Evolutionary conservation across 2,797 vertebrate species (phyloP).

Genomic region (Phoeniculus purpureus): DNA sequence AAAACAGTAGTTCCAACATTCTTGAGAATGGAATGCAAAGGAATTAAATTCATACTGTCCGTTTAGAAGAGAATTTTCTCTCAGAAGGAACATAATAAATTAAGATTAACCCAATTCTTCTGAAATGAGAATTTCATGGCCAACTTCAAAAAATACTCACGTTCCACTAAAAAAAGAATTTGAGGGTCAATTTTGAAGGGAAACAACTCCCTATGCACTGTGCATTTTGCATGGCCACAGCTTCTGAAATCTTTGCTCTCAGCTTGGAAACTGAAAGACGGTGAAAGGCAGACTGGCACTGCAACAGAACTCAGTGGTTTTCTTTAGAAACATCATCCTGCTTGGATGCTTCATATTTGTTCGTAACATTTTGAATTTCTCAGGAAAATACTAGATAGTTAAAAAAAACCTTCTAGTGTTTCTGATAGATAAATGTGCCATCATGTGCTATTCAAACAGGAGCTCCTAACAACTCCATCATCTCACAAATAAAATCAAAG

Average conservation of each 20-base stretch:
- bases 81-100: slow-evolving; percentile 18
- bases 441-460: not conserved
- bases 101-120: slow-evolving; percentile 36
- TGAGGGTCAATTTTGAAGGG: not conserved
- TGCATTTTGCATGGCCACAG: not conserved
- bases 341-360: not conserved
- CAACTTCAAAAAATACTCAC: slow-evolving; percentile 16
- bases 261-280: not conserved
- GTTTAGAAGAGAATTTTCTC: slow-evolving; percentile 29
- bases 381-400: not conserved
- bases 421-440: not conserved
- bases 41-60: slow-evolving; percentile 46
- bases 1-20: not conserved
- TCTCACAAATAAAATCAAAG: not conserved
- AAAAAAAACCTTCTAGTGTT: not conserved
- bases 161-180: not conserved
- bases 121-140: not conserved
- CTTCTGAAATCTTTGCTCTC: not conserved
- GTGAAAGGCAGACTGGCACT: not conserved
- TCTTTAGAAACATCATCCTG: not conserved
- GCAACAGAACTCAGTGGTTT: not conserved
- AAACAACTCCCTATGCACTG: not conserved
- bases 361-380: not conserved
- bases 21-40: not conserved
- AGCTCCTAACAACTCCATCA: not conserved